Base-by-base conservation (phyloP, 2,113 vertebrate genomes). In the Ictidomys tridecemlineatus region DNA sequence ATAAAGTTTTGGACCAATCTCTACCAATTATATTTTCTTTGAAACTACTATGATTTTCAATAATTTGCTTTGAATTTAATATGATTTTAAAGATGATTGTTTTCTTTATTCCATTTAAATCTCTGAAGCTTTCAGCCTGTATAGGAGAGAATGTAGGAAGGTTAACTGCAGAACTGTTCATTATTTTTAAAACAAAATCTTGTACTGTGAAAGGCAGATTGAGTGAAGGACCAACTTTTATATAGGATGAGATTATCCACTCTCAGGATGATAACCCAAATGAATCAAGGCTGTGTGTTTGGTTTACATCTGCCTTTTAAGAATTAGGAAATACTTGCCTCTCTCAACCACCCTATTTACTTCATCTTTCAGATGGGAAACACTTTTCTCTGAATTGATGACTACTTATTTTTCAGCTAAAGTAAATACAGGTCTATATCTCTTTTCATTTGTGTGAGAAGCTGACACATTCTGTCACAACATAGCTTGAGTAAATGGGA, bases 391-490 rank as follows among this genome's bases (percentile, higher is more conserved):
- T 98, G 97, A 98, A 99, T 98, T 98, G 98, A 99, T 98, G 98
- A 98, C 97, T 98, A 98, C 98, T 98, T 98, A 98, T 98, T 98
- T 99, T 99, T 98, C 98, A 98, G 98, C 98, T 98, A 98, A 98
- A 98, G 98, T 98, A 99, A 99, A 99, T 98, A 98, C 93, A 98
- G 97, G 98, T 98, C 98, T 99, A 98, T 98, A 99, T 99, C 98
- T 98, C 98, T 99, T 98, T 99, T 98, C 98, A 98, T 99, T 99
- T 99, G 98, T 98, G 98, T 97, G 98, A 98, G 97, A 98, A 98
- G 97, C 96, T 99, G 99, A 98, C 99, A 99, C 94, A 97, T 99
- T 98, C 99, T 99, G 99, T 99, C 98, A 99, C 98, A 99, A 99
- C 98, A 99, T 98, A 94, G 97, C 97, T 98, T 98, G 97, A 98